Percentiles rank a stretch among this genome's conserved stretches.
Conservation (phyloP, 2,797 vertebrate species). For the Tinamus major region DNA sequence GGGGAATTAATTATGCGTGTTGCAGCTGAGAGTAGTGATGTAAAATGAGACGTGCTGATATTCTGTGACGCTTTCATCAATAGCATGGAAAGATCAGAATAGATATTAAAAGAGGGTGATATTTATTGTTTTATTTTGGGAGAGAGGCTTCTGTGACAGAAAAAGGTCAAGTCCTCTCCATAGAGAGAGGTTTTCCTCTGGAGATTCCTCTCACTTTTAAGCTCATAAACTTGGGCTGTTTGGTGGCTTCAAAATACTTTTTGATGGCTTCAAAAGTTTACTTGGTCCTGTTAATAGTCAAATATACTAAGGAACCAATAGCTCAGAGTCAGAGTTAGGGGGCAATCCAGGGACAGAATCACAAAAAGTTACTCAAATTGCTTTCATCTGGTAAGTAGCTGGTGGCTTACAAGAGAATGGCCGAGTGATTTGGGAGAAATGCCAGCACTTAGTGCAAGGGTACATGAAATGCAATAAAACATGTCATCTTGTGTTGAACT, state of each 20-base stretch:
- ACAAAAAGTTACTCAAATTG: not conserved
- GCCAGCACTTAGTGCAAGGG: not conserved
- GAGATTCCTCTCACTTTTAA: not conserved
- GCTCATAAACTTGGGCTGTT: not conserved
- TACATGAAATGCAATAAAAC: not conserved
- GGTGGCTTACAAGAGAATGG: not conserved
- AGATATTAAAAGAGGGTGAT: not conserved
- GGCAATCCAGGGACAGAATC: not conserved
- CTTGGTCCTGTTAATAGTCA: not conserved
- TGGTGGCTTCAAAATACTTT: not conserved
- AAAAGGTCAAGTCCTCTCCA: not conserved
- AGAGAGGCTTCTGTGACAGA: not conserved
- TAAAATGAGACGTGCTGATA: not conserved
- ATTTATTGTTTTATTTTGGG: not conserved
- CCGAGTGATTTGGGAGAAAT: not conserved
- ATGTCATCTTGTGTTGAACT: not conserved
- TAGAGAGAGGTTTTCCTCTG: not conserved
- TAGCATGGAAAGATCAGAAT: not conserved
- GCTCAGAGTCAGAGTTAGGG: not conserved
- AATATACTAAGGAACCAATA: not conserved
- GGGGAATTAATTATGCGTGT: not conserved
- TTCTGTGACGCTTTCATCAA: not conserved
- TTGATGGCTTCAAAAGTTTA: not conserved
- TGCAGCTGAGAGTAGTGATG: not conserved
- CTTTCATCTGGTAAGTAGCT: not conserved